Base-by-base conservation (phyloP, 2,113 vertebrate genomes). In the Plestiodon gilberti region DNA sequence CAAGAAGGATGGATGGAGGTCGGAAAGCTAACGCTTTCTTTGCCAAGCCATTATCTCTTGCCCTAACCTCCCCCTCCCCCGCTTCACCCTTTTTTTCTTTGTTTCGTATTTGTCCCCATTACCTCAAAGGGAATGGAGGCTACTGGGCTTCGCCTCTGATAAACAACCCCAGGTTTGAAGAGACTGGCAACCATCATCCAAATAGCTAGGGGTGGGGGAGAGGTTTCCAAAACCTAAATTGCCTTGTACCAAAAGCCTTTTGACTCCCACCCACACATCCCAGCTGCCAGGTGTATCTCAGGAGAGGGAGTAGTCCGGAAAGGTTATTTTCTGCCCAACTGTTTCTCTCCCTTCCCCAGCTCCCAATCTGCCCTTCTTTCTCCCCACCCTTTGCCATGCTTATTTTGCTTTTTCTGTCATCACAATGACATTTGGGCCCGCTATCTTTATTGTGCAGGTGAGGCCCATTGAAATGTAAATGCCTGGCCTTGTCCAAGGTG, bases 401-500 rank as follows among this genome's bases (percentile, higher is more conserved):
- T 69, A 20, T 69, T 69, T 69, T 65, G 23, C 30, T 59, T 81
- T 81, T 55, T n/a, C 59, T 71, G 55, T 23, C 18, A 25, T 20
- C 6, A 40, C 62, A 67, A 8, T 73, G n/a, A 17, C 13, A n/a
- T 14, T 55, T 33, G 35, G 23, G 13, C 67, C 55, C 43, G 6
- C 67, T 7, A 38, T 61, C 38, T 61, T 40, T 10, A 61, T 71
- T 62, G 30, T 33, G 20, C 30, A 73, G 55, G 57, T 79, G 77
- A 86, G 57, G 43, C 70, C 59, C 59, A 6, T 8, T 14, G 28
- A 62, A 81, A 73, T 48, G 33, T 62, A 43, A 33, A 61, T 48
- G 43, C 33, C 15, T 15, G 33, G 69, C 78, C 59, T 73, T 86
- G 65, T 64, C 65, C 85, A 87, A 87, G 85, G 85, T 87, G 78